Conservation (phyloP, 2,113 vertebrate species). For the Crocuta crocuta region DNA sequence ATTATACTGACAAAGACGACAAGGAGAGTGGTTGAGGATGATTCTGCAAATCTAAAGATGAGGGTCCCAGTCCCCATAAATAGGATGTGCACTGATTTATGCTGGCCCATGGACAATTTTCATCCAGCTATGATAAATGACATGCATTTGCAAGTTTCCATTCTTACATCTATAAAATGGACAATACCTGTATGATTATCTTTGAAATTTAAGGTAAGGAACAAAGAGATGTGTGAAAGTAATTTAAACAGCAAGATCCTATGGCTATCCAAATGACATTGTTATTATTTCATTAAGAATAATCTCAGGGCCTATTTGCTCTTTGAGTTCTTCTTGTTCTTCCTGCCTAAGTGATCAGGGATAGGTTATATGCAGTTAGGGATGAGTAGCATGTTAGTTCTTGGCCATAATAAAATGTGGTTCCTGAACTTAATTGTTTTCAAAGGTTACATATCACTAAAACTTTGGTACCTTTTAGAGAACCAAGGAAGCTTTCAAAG, state of each 20-base stretch:
- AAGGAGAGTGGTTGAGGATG: neutral
- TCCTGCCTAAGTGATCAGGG: neutral
- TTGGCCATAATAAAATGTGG: neutral
- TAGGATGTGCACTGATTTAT: neutral
- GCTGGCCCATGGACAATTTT: neutral
- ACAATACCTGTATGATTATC: neutral
- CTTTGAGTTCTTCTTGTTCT: neutral
- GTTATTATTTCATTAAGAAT: conserved; percentile 4
- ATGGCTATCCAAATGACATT: neutral
- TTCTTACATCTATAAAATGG: neutral
- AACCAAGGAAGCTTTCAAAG: neutral
- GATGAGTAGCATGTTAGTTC: neutral
- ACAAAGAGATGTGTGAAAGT: neutral
- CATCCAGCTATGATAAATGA: neutral
- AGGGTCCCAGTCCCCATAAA: neutral
- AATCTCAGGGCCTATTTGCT: neutral
- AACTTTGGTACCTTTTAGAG: neutral
- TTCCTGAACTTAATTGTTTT: neutral
- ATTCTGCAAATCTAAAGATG: neutral
- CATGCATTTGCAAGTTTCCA: neutral
- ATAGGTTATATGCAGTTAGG: neutral
- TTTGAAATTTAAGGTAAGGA: conserved; percentile 8
- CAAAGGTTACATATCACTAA: neutral
- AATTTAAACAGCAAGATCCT: neutral
- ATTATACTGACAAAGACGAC: neutral